Percentiles rank a stretch among this genome's conserved stretches.
Evolutionary conservation across 2,797 vertebrate species (phyloP).

Genomic region (Cuniculus paca): DNA sequence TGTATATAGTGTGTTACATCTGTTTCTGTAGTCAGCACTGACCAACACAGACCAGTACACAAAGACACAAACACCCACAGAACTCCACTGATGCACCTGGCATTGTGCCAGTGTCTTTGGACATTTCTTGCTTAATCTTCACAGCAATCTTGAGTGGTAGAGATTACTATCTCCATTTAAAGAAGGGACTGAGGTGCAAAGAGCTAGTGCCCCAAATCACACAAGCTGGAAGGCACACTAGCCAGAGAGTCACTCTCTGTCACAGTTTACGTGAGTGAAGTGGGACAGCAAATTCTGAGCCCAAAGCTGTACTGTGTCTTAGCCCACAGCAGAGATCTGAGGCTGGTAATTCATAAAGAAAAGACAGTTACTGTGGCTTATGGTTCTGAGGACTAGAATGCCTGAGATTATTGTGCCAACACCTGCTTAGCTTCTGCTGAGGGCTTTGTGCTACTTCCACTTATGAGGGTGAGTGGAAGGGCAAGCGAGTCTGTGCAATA

Average conservation of each 20-base stretch:
- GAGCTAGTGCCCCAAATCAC: neutral
- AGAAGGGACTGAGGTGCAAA: neutral
- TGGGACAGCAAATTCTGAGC: neutral
- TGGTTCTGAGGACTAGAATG: too few relatives aligned
- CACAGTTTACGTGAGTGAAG: neutral
- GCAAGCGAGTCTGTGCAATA: neutral
- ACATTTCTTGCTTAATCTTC: slow-evolving; percentile 11
- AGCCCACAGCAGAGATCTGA: neutral
- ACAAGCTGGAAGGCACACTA: neutral
- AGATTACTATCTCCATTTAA: neutral
- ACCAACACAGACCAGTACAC: neutral
- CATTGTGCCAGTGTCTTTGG: rapidly evolving
- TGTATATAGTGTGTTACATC: neutral
- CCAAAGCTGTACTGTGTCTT: neutral
- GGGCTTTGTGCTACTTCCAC: neutral
- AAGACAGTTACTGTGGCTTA: too few relatives aligned
- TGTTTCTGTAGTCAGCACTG: neutral
- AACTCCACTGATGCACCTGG: neutral
- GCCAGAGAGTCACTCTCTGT: neutral
- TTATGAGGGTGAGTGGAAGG: neutral
- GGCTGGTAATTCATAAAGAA: neutral
- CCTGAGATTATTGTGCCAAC: neutral
- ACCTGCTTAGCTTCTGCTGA: neutral
- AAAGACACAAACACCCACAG: neutral
- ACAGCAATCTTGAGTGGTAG: neutral